Conservation (phyloP, 2,113 vertebrate genomes). For the Pithys albifrons region DNA sequence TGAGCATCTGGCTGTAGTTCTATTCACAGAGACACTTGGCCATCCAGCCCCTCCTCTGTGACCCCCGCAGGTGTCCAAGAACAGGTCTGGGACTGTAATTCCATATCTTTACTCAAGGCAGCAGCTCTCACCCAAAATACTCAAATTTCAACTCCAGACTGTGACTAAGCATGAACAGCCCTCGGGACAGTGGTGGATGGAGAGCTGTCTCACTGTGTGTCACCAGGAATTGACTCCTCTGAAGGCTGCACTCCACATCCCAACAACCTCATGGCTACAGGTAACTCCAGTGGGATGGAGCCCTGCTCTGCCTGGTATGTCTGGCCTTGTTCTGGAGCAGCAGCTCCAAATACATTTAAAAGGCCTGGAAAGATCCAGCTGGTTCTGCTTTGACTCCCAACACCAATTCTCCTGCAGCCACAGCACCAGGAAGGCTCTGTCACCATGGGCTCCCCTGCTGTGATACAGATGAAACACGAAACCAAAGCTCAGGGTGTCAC, state of each 20-base stretch:
- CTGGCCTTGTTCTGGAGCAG: not conserved
- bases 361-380: not conserved
- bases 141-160: not conserved
- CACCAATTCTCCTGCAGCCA: not conserved
- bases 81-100: not conserved
- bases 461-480: not conserved
- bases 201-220: not conserved
- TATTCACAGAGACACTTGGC: not conserved
- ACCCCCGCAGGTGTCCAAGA: not conserved
- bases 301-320: not conserved
- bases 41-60: not conserved
- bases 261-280: not conserved
- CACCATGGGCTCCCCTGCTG: not conserved
- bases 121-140: not conserved
- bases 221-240: not conserved
- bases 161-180: not conserved
- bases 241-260: not conserved
- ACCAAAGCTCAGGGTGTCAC: not conserved
- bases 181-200: accelerated
- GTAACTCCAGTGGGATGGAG: accelerated
- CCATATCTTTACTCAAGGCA: not conserved
- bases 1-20: not conserved
- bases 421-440: not conserved
- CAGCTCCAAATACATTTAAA: not conserved
- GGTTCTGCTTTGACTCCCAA: not conserved